phyloP scores from a whole-genome alignment of 2,888 invertebrate species.

The Rhagium mordax region DNA sequence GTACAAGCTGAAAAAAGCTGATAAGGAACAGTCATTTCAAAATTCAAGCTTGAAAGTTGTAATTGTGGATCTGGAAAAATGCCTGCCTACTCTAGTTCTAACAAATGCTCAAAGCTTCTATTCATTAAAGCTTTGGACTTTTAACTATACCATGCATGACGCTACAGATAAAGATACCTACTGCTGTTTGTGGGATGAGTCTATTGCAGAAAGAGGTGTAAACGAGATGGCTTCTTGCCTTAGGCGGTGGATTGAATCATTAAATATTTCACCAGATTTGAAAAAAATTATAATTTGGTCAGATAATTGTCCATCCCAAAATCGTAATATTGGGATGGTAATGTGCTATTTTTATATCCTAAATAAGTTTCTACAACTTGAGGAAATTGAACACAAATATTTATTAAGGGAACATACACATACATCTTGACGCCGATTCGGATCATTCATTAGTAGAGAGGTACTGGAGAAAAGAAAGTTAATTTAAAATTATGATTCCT shows the following conservation, averaged over 20 bases:
- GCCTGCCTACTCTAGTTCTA: constrained; percentile 43
- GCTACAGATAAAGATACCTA: constrained; percentile 39
- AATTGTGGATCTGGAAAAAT: constrained; percentile 49
- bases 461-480: constrained; percentile 30
- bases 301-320: constrained; percentile 44
- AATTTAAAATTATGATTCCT: constrained; percentile 32
- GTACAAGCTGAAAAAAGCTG: constrained; percentile 40
- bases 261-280: not conserved
- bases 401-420: constrained; percentile 43
- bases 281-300: constrained; percentile 46
- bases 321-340: constrained; percentile 17
- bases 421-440: constrained; percentile 39
- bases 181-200: constrained; percentile 49
- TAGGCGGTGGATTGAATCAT: constrained; percentile 29
- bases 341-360: constrained; percentile 39
- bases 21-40: constrained; percentile 24
- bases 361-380: not conserved
- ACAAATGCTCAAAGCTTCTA: constrained; percentile 48
- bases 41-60: constrained; percentile 37
- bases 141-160: constrained; percentile 45
- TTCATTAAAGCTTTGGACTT: constrained; percentile 47
- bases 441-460: constrained; percentile 39
- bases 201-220: constrained; percentile 40
- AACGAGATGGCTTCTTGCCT: constrained; percentile 40
- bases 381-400: constrained; percentile 41